A percentile compares a stretch with the other conserved stretches of the same genome.
These are phyloP conservation scores for Porites evermanni DNA, from an alignment of 92 coral and sea anemone species.

Conservation along the genomic window DNA sequence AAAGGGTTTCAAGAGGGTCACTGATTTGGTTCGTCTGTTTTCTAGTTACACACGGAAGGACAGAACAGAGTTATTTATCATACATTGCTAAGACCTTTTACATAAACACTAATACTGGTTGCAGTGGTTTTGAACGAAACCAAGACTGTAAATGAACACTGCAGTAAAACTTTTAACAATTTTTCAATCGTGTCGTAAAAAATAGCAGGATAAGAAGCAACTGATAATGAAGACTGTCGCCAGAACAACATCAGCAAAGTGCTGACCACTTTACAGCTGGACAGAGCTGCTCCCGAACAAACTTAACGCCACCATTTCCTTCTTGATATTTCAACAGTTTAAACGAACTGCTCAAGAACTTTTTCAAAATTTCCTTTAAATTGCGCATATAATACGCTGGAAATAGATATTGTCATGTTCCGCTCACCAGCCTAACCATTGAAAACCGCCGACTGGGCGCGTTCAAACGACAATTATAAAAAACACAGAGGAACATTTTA, in stretches of 20 bases:
- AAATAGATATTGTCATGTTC: not conserved
- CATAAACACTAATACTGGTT: not conserved
- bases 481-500: not conserved
- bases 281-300: not conserved
- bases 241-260: not conserved
- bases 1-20: not conserved
- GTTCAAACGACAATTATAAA: not conserved
- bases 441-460: not conserved
- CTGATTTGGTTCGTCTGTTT: constrained; percentile 3
- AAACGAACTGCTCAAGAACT: not conserved
- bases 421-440: not conserved
- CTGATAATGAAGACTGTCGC: not conserved
- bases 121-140: not conserved
- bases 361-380: too few relatives aligned
- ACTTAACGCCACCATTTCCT: not conserved
- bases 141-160: not conserved
- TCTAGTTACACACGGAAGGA: not conserved
- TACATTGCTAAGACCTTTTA: not conserved
- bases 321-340: not conserved
- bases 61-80: not conserved
- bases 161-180: not conserved
- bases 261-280: not conserved
- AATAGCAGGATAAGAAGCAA: not conserved
- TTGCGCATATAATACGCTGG: not conserved
- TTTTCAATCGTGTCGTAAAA: constrained; percentile 3